Base-by-base conservation (phyloP, 2,888 invertebrate species). In the Sialis lutaria region DNA sequence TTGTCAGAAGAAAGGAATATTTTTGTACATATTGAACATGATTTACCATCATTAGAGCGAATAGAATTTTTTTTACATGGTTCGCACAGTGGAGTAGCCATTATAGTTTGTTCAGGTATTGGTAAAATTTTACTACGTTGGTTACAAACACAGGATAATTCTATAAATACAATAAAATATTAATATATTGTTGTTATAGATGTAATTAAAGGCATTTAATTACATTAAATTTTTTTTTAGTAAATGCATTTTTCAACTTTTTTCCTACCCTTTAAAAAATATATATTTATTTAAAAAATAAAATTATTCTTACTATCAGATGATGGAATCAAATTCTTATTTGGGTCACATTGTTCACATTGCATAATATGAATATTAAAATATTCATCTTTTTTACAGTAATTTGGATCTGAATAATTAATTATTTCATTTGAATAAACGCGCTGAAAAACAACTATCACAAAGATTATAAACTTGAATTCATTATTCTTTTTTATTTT, bases 101-200 rank as follows among this genome's bases (percentile, higher is more conserved):
- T 60, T 59, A 47, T 51, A 44, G 41, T 55, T 55, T 48, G 56
- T 52, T 49, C 58, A 53, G 39, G 54, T 54, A 34, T 53, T 56
- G 41, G 40, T 40, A 58, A 48, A 44, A 55, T 57, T 53, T 54
- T 62, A 50, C 64, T 65, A 41, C 56, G 54, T 42, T 56, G 53
- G 45, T 67, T 60, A 52, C 74, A 74, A 45, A 58, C 54, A 52
- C 74, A 74, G 10, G 58, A 55, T 47, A 69, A 58, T 50, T 62
- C 74, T 74, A 39, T 49, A 52, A 53, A 10, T 12, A 47, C 6
- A 8, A 10, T 6, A 35, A 47, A 13, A 40, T 30, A 12, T 40
- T 30, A 41, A 42, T n/a, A 5, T 32, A n/a, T n/a, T n/a, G n/a
- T n/a, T n/a, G n/a, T n/a, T n/a, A n/a, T n/a, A n/a, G n/a, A n/a